A percentile compares a stretch with the other conserved stretches of the same genome.
phyloP scores from a whole-genome alignment of 1,140 invertebrate species.

The Scaptomyza hsui region DNA sequence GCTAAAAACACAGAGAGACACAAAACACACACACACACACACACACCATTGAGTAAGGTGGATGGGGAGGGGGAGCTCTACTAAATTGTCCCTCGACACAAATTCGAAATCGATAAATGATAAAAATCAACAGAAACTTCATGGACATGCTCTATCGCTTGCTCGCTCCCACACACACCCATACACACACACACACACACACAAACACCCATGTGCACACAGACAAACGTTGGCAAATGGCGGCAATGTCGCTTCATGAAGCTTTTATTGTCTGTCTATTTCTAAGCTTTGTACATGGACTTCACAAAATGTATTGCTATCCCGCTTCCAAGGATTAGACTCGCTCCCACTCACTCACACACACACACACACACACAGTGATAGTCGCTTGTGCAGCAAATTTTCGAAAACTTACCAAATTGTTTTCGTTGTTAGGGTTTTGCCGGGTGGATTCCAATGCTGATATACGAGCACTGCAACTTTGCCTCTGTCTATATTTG shows the following conservation, averaged over 20 bases:
- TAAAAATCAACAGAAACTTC: constrained; percentile 83
- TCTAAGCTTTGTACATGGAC: constrained; percentile 82
- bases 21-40: constrained; percentile 10
- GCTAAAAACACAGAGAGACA: constrained; percentile 25
- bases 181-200: constrained; percentile 37
- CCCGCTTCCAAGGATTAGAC: constrained; percentile 52
- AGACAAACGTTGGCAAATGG: constrained; percentile 40
- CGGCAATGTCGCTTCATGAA: constrained; percentile 75
- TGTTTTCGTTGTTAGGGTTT: constrained; percentile 77
- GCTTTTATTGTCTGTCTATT: constrained; percentile 83
- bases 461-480: constrained; percentile 71
- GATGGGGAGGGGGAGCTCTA: constrained; percentile 29
- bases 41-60: neutral
- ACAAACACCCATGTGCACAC: no score
- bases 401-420: constrained; percentile 82
- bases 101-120: constrained; percentile 84
- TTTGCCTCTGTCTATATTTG: constrained; percentile 46
- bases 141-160: constrained; percentile 55
- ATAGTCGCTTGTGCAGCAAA: constrained; percentile 62
- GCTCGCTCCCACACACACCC: constrained; percentile 38
- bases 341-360: constrained; percentile 40
- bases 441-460: constrained; percentile 80
- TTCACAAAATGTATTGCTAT: constrained; percentile 51
- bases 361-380: constrained; percentile 14
- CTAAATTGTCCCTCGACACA: constrained; percentile 82